Evolutionary conservation across 2,888 invertebrate genomes (phyloP), one percentile per base, ranked within the genome.

Genomic region (Lasioglossum leucozonium): DNA sequence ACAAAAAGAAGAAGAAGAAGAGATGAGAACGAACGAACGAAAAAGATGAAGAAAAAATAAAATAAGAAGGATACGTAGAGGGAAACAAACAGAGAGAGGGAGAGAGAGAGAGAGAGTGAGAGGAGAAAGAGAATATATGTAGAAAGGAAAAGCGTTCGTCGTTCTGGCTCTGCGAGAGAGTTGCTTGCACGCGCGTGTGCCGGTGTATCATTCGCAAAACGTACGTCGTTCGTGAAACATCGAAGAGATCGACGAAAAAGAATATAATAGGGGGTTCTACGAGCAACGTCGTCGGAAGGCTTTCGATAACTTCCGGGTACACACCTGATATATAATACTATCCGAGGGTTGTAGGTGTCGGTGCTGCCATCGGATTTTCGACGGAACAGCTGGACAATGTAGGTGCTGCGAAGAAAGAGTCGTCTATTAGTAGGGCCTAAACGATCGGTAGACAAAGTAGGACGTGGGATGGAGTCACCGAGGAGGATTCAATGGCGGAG

Each of bases 111-210:
- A n/a, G n/a, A n/a, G n/a, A n/a, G n/a, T n/a, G n/a, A n/a, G 10
- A 26, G 42, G 16, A 6, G 0, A 42, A n/a, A 16, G 16, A 18
- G 6, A 30, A 42, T 71, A 62, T 3, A 13, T 18, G 26, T 22
- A 11, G 0, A 44, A 44, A 0, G 4, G 16, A 5, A 22, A n/a
- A 75, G 51, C 77, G 87, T 86, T 88, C 90, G 86, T 89, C 82
- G 81, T 90, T 90, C 87, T 88, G 90, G 86, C 87, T 90, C 87
- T 79, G 87, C 86, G 81, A 84, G 81, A 84, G 87, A 84, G 86
- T 89, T 79, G 87, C 88, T 87, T 89, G 89, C 87, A 88, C 87
- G 88, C 83, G 89, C 90, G 84, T 88, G 81, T 40, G 37, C 79
- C 85, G 84, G 82, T 82, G 87, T 87, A 88, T 81, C 85, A 84